Base-by-base conservation (phyloP, 2,888 invertebrate species). In the Caradrina clavipalpis region DNA sequence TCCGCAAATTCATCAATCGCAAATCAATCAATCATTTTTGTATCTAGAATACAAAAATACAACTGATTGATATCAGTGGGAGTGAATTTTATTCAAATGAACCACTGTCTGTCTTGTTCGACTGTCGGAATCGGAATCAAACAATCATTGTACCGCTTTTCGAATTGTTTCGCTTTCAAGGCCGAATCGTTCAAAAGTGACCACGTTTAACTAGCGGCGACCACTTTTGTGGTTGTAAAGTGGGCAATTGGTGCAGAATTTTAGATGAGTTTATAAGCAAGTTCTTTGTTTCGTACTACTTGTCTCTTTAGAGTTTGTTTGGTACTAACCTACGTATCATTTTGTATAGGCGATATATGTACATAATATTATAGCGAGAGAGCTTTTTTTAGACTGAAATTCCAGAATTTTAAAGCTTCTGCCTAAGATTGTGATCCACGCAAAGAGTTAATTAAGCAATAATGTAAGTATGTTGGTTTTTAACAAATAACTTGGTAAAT, bases 161-260 rank as follows among this genome's bases (percentile, higher is more conserved):
- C 73, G 66, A 77, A 70, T 68, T 68, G 65, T 31, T 64, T 63
- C 26, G 72, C 21, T 62, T 57, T 69, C 83, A 82, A 82, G 82
- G 82, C 55, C 69, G 63, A 59, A 83, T 82, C 81, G 76, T 78
- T 82, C 78, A 81, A 68, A 78, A 76, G 76, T 72, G 66, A 70
- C 81, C 73, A 80, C 78, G 69, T 76, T 74, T 71, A 73, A 71
- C 71, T 62, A 77, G 67, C 22, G 60, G 69, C 22, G 60, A 62
- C 69, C 71, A 83, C 69, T 77, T 76, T 81, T 81, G 76, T 69
- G 75, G 75, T 66, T 45, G 35, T 64, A 66, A 75, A 81, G 73
- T 78, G 67, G 64, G 67, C 70, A 77, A 77, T 83, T 78, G 78
- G 31, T 58, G 56, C 59, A 80, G 65, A 76, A 80, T 78, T 66